Base-by-base conservation (phyloP, 2,888 invertebrate species). In the Coenonympha arcania region DNA sequence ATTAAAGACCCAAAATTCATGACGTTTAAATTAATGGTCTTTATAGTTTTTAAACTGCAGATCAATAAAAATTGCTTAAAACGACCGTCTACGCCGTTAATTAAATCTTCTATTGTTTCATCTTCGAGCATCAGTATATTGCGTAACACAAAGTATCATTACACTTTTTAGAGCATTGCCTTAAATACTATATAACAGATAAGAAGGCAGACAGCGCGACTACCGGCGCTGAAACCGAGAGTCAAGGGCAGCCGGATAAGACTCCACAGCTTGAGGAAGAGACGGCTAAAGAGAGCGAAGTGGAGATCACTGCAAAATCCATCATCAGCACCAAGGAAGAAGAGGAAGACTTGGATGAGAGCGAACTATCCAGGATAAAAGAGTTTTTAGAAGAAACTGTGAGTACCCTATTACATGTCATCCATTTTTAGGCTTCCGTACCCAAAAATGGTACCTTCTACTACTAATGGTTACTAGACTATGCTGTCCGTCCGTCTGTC, bases 361-460 rank as follows among this genome's bases (percentile, higher is more conserved):
- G 56, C 4, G 85, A 85, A 50, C 57, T 85, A 40, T 63, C 70
- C 1, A 75, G 68, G 58, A 76, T 85, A 36, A 85, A 82, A 57
- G 85, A 85, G 56, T 72, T 83, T 44, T 59, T 86, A 42, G 85
- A 85, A 47, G 84, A 85, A 53, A 71, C 84, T 48, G 85, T 84
- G 54, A 73, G 57, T 52, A 6, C 6, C 13, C 6, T n/a, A n/a
- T n/a, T n/a, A n/a, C 20, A 26, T 31, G 9, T n/a, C 13, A 41
- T n/a, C n/a, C n/a, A n/a, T n/a, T n/a, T n/a, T n/a, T n/a, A n/a
- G n/a, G n/a, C n/a, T n/a, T n/a, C n/a, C n/a, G n/a, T n/a, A n/a
- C n/a, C n/a, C n/a, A n/a, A n/a, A n/a, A n/a, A n/a, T n/a, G n/a
- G n/a, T n/a, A n/a, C n/a, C n/a, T n/a, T n/a, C n/a, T n/a, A n/a